phyloP scores from a whole-genome alignment of 2,888 invertebrate genomes.

The Apodemia duryi region DNA sequence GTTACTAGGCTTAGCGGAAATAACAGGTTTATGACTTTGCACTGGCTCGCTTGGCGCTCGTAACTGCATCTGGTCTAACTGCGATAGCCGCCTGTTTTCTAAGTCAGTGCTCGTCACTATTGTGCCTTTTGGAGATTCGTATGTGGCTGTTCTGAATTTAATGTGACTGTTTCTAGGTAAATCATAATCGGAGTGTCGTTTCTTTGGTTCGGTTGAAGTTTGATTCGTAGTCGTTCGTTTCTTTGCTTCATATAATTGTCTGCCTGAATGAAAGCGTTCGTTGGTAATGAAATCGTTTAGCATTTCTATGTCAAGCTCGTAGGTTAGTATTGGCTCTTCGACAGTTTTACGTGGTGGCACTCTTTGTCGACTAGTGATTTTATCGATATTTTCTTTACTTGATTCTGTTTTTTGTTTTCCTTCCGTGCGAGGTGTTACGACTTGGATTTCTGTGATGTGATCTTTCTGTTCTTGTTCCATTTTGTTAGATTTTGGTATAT shows the following conservation, averaged over 20 bases:
- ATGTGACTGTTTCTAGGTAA: slow-evolving; percentile 78
- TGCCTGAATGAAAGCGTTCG: slow-evolving; percentile 66
- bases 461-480: slow-evolving; percentile 58
- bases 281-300: slow-evolving; percentile 72
- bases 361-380: slow-evolving; percentile 63
- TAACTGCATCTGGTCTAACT: slow-evolving; percentile 68
- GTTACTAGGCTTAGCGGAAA: slow-evolving; percentile 68
- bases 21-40: slow-evolving; percentile 52
- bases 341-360: slow-evolving; percentile 42
- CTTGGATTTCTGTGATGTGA: slow-evolving; percentile 87
- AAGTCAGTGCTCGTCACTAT: slow-evolving; percentile 75
- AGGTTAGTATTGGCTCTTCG: slow-evolving; percentile 57
- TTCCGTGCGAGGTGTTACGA: slow-evolving; percentile 75
- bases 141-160: slow-evolving; percentile 82
- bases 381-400: slow-evolving; percentile 43
- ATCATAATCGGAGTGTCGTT: slow-evolving; percentile 73
- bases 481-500: slow-evolving; percentile 53
- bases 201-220: slow-evolving; percentile 62
- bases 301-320: slow-evolving; percentile 66
- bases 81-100: slow-evolving; percentile 78
- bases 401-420: slow-evolving; percentile 44
- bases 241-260: slow-evolving; percentile 55
- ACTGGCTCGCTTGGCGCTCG: slow-evolving; percentile 44
- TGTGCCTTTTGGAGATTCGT: slow-evolving; percentile 78
- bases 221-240: slow-evolving; percentile 53